Evolutionary conservation across 2,888 invertebrate species (phyloP).

Genomic region (Latrodectus hesperus): DNA sequence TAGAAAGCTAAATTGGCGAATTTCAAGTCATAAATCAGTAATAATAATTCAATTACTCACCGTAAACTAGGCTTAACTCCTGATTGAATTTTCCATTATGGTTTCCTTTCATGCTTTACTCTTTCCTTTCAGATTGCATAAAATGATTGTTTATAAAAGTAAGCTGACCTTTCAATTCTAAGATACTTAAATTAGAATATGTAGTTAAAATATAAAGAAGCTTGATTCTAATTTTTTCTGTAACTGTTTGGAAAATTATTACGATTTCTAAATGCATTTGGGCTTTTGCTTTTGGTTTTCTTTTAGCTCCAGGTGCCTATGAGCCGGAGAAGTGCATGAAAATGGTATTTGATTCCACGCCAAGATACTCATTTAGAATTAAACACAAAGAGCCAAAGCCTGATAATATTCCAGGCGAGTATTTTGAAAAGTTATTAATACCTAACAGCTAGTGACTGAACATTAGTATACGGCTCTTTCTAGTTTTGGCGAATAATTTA

Average conservation of each 20-base stretch:
- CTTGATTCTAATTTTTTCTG: not conserved
- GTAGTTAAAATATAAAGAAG: not conserved
- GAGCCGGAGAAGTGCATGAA: slow-evolving; percentile 78
- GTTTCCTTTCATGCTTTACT: slow-evolving; percentile 16
- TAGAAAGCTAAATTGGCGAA: too few relatives aligned
- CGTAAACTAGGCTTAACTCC: too few relatives aligned
- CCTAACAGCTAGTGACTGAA: too few relatives aligned
- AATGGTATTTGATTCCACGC: slow-evolving; percentile 77
- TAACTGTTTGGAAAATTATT: not conserved
- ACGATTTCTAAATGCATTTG: not conserved
- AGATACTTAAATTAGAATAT: not conserved
- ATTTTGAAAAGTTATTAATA: slow-evolving; percentile 10
- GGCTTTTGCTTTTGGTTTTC: not conserved
- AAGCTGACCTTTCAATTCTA: slow-evolving; percentile 28
- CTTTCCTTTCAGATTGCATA: slow-evolving; percentile 50
- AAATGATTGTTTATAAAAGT: slow-evolving; percentile 41
- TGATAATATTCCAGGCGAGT: slow-evolving; percentile 70
- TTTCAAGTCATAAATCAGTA: too few relatives aligned
- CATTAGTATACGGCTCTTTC: too few relatives aligned
- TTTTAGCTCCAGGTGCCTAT: slow-evolving; percentile 90
- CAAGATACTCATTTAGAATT: slow-evolving; percentile 83
- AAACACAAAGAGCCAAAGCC: slow-evolving; percentile 75
- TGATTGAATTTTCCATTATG: too few relatives aligned
- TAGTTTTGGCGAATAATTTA: too few relatives aligned
- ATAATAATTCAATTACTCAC: too few relatives aligned